A percentile compares a stretch with the other conserved stretches of the same genome.
Evolutionary conservation across 2,888 invertebrate species (phyloP).

Genomic region (Horisme vitalbata): DNA sequence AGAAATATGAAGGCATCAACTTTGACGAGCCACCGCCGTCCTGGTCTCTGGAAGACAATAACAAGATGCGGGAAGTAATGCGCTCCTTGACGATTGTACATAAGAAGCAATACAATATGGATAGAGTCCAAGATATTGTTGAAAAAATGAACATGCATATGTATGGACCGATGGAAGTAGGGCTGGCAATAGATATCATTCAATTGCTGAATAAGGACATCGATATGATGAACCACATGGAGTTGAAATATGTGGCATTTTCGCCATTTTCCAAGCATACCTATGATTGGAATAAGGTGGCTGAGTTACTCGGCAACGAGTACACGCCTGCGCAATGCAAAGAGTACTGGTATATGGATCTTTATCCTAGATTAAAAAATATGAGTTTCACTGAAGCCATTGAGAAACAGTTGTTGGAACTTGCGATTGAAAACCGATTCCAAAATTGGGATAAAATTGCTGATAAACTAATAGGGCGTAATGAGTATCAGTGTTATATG

Average conservation of each 20-base stretch:
- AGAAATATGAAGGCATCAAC: constrained; percentile 1
- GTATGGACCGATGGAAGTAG: neutral
- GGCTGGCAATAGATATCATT: constrained; percentile 1
- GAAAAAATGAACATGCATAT: neutral
- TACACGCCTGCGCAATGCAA: constrained; percentile 12
- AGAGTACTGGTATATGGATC: constrained; percentile 17
- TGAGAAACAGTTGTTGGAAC: constrained; percentile 1
- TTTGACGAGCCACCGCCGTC: constrained; percentile 1
- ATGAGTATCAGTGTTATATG: constrained; percentile 16
- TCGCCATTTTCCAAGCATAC: constrained; percentile 4
- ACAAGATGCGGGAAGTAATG: constrained; percentile 9
- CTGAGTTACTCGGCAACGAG: neutral
- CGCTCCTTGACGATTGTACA: neutral
- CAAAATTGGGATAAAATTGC: constrained; percentile 12
- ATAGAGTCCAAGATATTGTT: neutral
- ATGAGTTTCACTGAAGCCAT: constrained; percentile 4
- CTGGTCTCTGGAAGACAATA: constrained; percentile 7
- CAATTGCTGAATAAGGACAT: constrained; percentile 9
- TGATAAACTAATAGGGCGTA: constrained; percentile 3
- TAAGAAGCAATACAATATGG: neutral
- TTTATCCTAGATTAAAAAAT: constrained; percentile 11
- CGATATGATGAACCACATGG: constrained; percentile 3
- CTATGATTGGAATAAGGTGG: constrained; percentile 12
- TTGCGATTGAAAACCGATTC: constrained; percentile 3
- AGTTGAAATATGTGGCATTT: constrained; percentile 7